A percentile compares a stretch with the other conserved stretches of the same genome.
These are phyloP conservation scores for Coecobrya sp. DNA, from an alignment of 2,888 invertebrate species.

Conservation along the genomic window DNA sequence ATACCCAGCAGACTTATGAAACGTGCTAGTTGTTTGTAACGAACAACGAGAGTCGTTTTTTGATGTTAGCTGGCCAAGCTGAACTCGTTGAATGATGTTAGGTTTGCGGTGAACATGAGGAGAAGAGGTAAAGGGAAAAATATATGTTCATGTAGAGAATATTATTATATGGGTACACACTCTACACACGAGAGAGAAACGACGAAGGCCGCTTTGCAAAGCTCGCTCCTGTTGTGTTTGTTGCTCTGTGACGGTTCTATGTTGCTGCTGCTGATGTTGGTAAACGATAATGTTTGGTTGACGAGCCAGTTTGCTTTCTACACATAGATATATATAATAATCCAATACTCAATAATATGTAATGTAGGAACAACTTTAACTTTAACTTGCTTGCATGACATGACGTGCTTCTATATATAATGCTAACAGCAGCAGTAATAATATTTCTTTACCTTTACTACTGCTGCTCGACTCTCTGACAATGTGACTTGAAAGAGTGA, in stretches of 20 bases:
- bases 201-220: conserved; percentile 56
- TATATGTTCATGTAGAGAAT: neutral
- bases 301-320: conserved; percentile 9
- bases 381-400: no score
- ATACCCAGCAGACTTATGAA: neutral
- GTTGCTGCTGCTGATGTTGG: neutral
- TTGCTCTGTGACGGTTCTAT: neutral
- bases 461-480: neutral
- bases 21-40: no score
- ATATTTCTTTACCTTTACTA: neutral
- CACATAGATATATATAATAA: neutral
- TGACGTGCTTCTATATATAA: no score
- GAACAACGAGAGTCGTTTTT: conserved; percentile 58
- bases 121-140: conserved; percentile 54
- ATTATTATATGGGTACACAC: neutral
- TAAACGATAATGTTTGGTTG: neutral
- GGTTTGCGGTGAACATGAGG: conserved; percentile 63
- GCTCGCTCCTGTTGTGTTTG: neutral
- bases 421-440: neutral
- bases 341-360: no score
- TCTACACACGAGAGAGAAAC: no score
- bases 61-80: conserved; percentile 76
- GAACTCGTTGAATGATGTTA: conserved; percentile 78
- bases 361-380: neutral
- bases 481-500: conserved; percentile 33